These are phyloP conservation scores for Tetranychus cinnabarinus DNA, from an alignment of 1,140 invertebrate genomes.

Conservation along the genomic window DNA sequence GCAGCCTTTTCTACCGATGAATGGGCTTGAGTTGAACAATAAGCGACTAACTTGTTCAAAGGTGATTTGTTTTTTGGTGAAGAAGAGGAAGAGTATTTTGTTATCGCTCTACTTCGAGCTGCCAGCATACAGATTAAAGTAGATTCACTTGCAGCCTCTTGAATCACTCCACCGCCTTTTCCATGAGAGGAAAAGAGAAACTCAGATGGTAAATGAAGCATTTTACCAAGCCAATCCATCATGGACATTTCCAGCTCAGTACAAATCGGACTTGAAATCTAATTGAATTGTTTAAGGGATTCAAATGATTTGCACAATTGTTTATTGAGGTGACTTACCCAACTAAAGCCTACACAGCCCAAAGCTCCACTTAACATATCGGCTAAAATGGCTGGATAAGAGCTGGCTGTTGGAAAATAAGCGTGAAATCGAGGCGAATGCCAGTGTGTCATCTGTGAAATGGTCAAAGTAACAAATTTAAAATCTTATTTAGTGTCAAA, in stretches of 20 bases:
- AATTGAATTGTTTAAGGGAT: constrained; percentile 22
- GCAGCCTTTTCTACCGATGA: constrained; percentile 99
- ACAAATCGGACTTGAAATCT: constrained; percentile 19
- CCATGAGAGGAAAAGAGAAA: constrained; percentile 26
- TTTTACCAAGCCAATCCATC: constrained; percentile 27
- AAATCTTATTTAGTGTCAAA: no score
- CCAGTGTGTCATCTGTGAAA: no score
- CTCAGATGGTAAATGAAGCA: constrained; percentile 29
- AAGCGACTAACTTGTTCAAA: constrained; percentile 71
- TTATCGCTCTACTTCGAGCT: constrained; percentile 60
- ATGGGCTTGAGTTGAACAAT: constrained; percentile 55
- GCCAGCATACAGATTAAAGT: constrained; percentile 83
- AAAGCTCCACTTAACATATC: constrained; percentile 88
- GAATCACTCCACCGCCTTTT: constrained; percentile 29
- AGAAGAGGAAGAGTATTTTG: no score
- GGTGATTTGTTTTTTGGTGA: no score
- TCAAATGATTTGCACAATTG: neutral
- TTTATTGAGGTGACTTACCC: constrained; percentile 36
- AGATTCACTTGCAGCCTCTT: constrained; percentile 85
- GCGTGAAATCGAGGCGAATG: constrained; percentile 86
- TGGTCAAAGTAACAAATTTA: no score
- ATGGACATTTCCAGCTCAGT: constrained; percentile 29
- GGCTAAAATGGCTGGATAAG: constrained; percentile 83
- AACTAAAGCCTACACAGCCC: constrained; percentile 93
- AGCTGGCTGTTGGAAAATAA: constrained; percentile 94